Evolutionary conservation across 2,797 vertebrate genomes (phyloP).

Genomic region (Taeniopygia guttata): DNA sequence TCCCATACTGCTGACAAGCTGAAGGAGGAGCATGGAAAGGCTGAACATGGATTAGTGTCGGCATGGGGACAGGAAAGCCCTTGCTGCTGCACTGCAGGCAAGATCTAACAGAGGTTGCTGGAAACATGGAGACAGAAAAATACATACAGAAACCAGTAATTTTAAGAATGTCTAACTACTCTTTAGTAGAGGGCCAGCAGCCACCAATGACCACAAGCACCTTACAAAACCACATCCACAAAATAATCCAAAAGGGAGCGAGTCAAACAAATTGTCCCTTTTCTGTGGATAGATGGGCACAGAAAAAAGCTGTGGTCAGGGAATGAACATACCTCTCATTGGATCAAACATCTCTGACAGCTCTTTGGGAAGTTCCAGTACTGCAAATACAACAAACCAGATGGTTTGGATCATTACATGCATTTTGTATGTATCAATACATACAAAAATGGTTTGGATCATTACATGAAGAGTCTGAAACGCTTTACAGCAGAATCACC

Average conservation of each 20-base stretch:
- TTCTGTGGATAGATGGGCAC: neutral
- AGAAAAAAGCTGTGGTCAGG: neutral
- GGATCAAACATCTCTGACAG: conserved; percentile 98
- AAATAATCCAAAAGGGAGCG: neutral
- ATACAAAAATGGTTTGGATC: neutral
- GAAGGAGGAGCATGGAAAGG: neutral
- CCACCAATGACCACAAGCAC: neutral
- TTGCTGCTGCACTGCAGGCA: neutral
- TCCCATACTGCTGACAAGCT: neutral
- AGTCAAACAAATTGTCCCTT: neutral
- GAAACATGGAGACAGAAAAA: neutral
- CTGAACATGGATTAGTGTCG: rapidly evolving
- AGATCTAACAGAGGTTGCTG: neutral
- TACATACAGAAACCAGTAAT: neutral
- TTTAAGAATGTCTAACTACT: neutral
- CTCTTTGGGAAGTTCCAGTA: conserved; percentile 94
- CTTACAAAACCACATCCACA: neutral
- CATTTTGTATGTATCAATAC: no score
- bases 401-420: neutral
- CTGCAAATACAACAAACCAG: conserved; percentile 76
- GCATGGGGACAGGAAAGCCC: neutral
- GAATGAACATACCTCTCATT: conserved; percentile 85
- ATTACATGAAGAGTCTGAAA: neutral
- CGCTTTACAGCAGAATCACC: neutral
- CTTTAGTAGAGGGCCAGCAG: neutral